Conservation (phyloP, 2,797 vertebrate genomes). For the Staurois parvus region DNA sequence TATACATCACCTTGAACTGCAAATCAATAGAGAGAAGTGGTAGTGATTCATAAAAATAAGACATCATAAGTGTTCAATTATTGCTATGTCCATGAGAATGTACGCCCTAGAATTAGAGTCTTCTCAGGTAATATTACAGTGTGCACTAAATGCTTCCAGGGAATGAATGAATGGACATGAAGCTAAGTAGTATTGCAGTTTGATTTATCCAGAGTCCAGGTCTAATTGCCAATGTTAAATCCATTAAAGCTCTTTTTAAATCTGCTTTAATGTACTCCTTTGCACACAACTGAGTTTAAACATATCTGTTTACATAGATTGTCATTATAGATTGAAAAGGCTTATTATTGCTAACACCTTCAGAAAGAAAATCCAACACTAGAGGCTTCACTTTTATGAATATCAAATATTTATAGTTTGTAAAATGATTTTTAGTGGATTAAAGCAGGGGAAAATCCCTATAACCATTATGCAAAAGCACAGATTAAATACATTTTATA, state of each 20-base stretch:
- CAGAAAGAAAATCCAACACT: slow-evolving; percentile 2
- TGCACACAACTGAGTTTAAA: slow-evolving; percentile 77
- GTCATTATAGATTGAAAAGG: slow-evolving; percentile 75
- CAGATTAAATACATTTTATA: no score
- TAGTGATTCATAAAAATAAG: slow-evolving; percentile 79
- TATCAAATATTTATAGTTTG: slow-evolving; percentile 15
- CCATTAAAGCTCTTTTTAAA: slow-evolving; percentile 79
- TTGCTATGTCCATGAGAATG: slow-evolving; percentile 74
- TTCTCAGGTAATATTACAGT: slow-evolving; percentile 79
- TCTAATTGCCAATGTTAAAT: slow-evolving; percentile 82
- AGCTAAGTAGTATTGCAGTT: slow-evolving; percentile 72
- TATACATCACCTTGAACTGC: slow-evolving; percentile 62
- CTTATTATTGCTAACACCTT: slow-evolving; percentile 69
- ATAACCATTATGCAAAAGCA: no score
- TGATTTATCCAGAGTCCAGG: slow-evolving; percentile 78
- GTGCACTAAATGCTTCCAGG: slow-evolving; percentile 74
- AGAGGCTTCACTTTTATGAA: not conserved
- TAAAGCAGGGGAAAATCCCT: no score
- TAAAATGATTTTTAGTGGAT: not conserved
- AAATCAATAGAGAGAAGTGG: slow-evolving; percentile 78
- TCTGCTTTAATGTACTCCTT: slow-evolving; percentile 77
- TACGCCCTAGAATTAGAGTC: slow-evolving; percentile 73
- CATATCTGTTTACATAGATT: slow-evolving; percentile 76
- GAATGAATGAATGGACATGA: slow-evolving; percentile 76
- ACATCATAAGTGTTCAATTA: slow-evolving; percentile 80